A percentile compares a stretch with the other conserved stretches of the same genome.
Conservation (phyloP, 2,888 invertebrate species). For the Netelia inedita region DNA sequence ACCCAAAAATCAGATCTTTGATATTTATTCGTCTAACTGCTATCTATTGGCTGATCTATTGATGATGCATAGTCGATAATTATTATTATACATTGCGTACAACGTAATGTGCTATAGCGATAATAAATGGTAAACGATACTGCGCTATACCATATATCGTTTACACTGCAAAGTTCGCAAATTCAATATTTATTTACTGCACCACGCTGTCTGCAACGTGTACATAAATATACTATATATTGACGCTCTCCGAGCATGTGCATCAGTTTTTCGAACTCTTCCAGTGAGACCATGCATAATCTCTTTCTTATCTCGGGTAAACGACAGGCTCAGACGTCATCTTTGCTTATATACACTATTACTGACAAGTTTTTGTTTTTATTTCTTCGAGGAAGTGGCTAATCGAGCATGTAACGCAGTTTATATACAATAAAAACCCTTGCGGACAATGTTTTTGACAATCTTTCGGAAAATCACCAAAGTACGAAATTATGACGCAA, state of each 20-base stretch:
- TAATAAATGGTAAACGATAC: too few species aligned
- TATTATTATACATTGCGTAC: background rate
- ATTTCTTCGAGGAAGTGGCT: too few species aligned
- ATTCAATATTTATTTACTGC: slow-evolving; percentile 11
- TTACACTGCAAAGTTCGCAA: background rate
- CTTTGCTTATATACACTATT: background rate
- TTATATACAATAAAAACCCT: too few species aligned
- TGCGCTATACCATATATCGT: background rate
- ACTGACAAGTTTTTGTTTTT: too few species aligned
- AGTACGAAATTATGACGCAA: too few species aligned
- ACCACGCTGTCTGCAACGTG: background rate
- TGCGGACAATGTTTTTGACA: too few species aligned
- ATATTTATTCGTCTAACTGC: too few species aligned
- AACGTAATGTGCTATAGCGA: too few species aligned
- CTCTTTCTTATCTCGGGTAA: background rate
- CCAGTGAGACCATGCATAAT: background rate
- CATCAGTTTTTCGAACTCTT: background rate
- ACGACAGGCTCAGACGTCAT: background rate
- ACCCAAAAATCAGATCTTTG: too few species aligned
- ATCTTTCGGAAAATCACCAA: too few species aligned
- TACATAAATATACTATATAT: background rate
- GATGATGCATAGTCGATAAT: background rate
- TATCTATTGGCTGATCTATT: background rate
- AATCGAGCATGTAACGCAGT: too few species aligned
- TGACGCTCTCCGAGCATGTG: background rate